Percentiles rank a stretch among this genome's conserved stretches.
These are phyloP conservation scores for Apamea epomidion DNA, from an alignment of 2,888 invertebrate species.

Conservation along the genomic window DNA sequence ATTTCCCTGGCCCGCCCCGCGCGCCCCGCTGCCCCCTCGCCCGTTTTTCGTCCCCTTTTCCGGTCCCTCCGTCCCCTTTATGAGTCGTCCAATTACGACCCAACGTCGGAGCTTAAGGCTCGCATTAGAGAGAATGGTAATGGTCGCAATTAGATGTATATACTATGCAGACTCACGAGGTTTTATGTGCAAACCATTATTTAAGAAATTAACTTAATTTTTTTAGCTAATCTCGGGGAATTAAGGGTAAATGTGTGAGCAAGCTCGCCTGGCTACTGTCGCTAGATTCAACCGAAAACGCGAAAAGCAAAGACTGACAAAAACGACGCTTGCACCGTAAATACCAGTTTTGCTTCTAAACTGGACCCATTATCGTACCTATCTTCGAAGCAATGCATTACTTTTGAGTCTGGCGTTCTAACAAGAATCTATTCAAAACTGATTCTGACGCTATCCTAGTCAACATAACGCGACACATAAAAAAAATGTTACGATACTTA, in stretches of 20 bases:
- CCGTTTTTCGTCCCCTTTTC: conserved; percentile 85
- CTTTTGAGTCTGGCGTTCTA: not conserved
- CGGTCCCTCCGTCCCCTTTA: conserved; percentile 87
- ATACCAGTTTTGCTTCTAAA: not conserved
- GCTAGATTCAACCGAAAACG: not conserved
- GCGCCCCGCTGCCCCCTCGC: conserved; percentile 66
- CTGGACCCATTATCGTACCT: not conserved
- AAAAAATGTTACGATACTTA: too few species aligned
- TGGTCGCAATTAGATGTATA: conserved; percentile 77
- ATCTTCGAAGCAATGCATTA: not conserved
- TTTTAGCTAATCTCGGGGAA: conserved; percentile 28
- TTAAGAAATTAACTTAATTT: conserved; percentile 56
- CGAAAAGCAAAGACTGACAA: not conserved
- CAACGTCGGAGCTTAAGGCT: conserved; percentile 87
- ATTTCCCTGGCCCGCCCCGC: conserved; percentile 75
- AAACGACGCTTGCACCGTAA: not conserved
- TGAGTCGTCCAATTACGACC: conserved; percentile 89
- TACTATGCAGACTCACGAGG: conserved; percentile 58
- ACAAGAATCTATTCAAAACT: not conserved
- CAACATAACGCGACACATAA: not conserved
- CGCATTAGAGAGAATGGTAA: conserved; percentile 81
- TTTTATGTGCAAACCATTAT: conserved; percentile 57
- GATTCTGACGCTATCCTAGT: too few species aligned
- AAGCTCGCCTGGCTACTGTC: not conserved
- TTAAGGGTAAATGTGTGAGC: not conserved